These are phyloP conservation scores for Leptinotarsa rubiginosa DNA, from an alignment of 2,888 invertebrate genomes.

Conservation along the genomic window DNA sequence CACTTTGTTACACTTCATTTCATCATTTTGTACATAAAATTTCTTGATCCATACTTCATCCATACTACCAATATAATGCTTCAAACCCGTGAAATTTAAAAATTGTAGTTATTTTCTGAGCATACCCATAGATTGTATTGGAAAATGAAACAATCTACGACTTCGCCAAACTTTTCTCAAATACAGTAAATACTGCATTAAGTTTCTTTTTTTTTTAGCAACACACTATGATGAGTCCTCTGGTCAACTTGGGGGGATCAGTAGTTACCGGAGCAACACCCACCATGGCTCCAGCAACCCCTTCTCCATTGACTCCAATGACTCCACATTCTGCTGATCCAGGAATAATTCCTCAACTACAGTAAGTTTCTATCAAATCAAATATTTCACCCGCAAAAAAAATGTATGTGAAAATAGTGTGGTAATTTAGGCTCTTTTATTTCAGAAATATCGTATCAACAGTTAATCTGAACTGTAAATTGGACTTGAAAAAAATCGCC, in stretches of 20 bases:
- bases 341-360: conserved; percentile 92
- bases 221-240: conserved; percentile 76
- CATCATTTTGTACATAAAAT: too few relatives aligned
- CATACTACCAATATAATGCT: too few relatives aligned
- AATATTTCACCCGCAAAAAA: too few relatives aligned
- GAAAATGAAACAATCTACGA: too few relatives aligned
- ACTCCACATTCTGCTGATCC: conserved; percentile 94
- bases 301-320: conserved; percentile 86
- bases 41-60: too few relatives aligned
- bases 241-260: conserved; percentile 77
- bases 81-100: too few relatives aligned
- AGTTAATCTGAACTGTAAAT: conserved; percentile 93
- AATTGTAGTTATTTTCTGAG: too few relatives aligned
- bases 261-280: conserved; percentile 71
- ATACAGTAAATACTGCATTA: not conserved
- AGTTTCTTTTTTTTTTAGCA: conserved; percentile 71
- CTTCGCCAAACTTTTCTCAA: not conserved
- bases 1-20: too few relatives aligned
- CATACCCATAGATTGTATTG: too few relatives aligned
- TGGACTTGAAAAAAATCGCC: conserved; percentile 97
- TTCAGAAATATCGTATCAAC: conserved; percentile 96
- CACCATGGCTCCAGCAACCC: conserved; percentile 80
- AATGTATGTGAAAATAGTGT: too few relatives aligned
- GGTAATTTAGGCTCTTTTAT: not conserved
- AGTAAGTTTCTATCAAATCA: conserved; percentile 70